phyloP scores from a whole-genome alignment of 2,888 invertebrate species.

The Orthosia gracilis region DNA sequence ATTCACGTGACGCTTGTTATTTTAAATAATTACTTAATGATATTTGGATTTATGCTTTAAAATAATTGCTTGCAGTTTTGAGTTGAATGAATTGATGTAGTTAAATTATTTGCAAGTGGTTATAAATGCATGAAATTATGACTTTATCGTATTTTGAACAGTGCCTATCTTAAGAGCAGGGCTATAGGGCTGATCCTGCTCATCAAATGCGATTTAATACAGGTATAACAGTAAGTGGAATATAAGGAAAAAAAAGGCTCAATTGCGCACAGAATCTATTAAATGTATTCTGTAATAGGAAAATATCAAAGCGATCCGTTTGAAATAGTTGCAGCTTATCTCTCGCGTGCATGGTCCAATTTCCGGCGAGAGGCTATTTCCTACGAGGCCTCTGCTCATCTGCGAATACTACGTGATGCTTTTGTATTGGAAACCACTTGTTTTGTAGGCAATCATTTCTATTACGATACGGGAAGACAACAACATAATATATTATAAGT shows the following conservation, averaged over 20 bases:
- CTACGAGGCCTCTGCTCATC: slow-evolving; percentile 65
- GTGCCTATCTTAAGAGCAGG: background rate
- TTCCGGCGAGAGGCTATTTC: slow-evolving; percentile 74
- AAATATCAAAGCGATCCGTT: slow-evolving; percentile 49
- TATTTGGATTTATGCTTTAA: slow-evolving; percentile 47
- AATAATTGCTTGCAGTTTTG: slow-evolving; percentile 31
- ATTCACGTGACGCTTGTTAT: slow-evolving; percentile 74
- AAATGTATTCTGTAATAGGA: slow-evolving; percentile 23
- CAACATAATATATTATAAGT: background rate
- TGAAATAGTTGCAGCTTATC: slow-evolving; percentile 67
- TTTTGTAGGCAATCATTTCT: slow-evolving; percentile 11
- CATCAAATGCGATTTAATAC: background rate
- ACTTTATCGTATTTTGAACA: background rate
- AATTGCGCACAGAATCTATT: slow-evolving; percentile 18
- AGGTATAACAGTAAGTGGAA: background rate
- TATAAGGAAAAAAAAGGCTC: background rate
- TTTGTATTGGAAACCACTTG: slow-evolving; percentile 28
- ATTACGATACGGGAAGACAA: background rate
- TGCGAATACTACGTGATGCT: slow-evolving; percentile 36
- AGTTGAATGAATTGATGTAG: slow-evolving; percentile 12
- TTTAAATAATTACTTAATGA: slow-evolving; percentile 71
- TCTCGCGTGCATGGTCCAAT: slow-evolving; percentile 75
- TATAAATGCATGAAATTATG: slow-evolving; percentile 14
- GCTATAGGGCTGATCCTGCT: background rate
- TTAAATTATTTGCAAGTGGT: slow-evolving; percentile 41